A percentile compares a stretch with the other conserved stretches of the same genome.
These are phyloP conservation scores for Macquaria australasica DNA, from an alignment of 2,113 vertebrate genomes.

Conservation along the genomic window DNA sequence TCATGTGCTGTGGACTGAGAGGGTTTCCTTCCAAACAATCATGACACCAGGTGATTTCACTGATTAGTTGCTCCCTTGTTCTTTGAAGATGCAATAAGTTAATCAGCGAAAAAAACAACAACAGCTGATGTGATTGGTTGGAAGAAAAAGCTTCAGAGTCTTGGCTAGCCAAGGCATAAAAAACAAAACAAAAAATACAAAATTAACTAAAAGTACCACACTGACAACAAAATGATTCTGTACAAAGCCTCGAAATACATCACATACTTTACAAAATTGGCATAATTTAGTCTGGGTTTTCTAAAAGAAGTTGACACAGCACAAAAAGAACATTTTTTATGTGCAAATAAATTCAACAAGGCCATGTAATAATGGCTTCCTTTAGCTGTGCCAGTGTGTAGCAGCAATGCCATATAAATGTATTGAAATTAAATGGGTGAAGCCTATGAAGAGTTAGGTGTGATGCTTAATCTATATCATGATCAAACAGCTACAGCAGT, in stretches of 20 bases:
- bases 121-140: background rate
- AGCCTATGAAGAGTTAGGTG: background rate
- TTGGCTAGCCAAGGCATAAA: background rate
- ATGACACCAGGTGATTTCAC: slow-evolving; percentile 43
- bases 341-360: background rate
- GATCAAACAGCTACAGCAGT: background rate
- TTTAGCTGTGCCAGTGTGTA: background rate
- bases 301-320: background rate
- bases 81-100: slow-evolving; percentile 17
- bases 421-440: background rate
- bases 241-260: background rate
- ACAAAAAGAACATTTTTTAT: background rate
- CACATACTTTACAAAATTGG: background rate
- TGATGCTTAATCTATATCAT: background rate
- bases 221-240: background rate
- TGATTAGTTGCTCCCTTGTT: slow-evolving; percentile 35
- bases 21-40: slow-evolving; percentile 35
- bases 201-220: background rate
- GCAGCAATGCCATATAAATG: background rate
- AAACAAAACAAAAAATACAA: background rate
- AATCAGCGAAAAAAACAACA: slow-evolving; percentile 33
- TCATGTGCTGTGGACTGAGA: slow-evolving; percentile 30
- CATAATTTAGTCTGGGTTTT: background rate
- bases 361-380: background rate
- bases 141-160: background rate